Conservation (phyloP, 2,797 vertebrate species). For the Enteromius anoplus region DNA sequence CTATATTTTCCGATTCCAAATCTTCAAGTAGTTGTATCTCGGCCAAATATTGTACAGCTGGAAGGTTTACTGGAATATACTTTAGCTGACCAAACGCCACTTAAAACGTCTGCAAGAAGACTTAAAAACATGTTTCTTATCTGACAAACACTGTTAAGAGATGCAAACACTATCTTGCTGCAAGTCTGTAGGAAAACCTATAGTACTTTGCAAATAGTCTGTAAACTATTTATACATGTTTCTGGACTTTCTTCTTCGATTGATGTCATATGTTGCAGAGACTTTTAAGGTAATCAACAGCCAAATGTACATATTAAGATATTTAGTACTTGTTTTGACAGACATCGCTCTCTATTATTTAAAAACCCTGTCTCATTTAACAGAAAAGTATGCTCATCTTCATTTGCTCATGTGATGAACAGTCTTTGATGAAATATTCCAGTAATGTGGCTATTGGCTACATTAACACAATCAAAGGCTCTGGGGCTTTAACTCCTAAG, state of each 20-base stretch:
- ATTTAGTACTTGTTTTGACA: neutral
- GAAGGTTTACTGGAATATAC: no score
- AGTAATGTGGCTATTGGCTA: neutral
- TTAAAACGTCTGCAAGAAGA: neutral
- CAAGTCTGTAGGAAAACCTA: no score
- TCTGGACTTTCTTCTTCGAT: neutral
- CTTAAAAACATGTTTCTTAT: neutral
- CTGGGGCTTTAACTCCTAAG: neutral
- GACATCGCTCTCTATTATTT: neutral
- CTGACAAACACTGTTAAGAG: no score
- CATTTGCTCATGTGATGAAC: neutral
- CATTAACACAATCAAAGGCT: neutral
- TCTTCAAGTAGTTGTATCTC: no score
- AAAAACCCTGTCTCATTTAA: neutral
- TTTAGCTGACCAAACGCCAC: neutral
- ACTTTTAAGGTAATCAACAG: neutral
- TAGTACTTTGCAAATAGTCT: no score
- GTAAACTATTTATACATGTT: neutral
- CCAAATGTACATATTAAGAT: neutral
- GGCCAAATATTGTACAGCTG: no score
- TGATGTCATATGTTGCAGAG: neutral
- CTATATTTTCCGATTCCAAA: no score
- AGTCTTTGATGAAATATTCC: neutral
- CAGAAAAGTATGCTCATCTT: neutral
- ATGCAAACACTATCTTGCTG: no score